Evolutionary conservation across 2,113 vertebrate species (phyloP), one percentile per base, ranked within the genome.

Genomic region (Megalops atlanticus): DNA sequence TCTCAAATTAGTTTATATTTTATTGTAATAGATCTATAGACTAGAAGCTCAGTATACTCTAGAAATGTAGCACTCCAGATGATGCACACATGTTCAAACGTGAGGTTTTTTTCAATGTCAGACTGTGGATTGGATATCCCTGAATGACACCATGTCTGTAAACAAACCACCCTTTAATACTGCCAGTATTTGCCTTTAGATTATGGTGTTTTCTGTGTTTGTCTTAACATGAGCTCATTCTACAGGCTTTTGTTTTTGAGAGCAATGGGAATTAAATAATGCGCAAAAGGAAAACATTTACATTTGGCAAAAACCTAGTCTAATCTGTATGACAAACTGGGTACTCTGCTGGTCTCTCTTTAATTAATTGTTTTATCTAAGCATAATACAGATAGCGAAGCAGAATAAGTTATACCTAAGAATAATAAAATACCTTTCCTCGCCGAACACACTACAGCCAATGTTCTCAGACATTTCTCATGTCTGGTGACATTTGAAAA

Each of bases 81-180:
- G 12, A 70, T 1, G 70, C 33, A 16, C 33, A 72, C 12, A 16
- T 35, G 35, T 18, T 16, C 10, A 16, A 36, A 72, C 27, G 12
- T 38, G 33, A 10, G 38, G 33, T 31, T n/a, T 3, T 3, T 16
- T 5, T 5, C 4, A 18, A 38, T 72, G 11, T 70, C 68, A 33
- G 31, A 33, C 27, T 31, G 3, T 31, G 33, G 68, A 70, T 11
- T 14, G 14, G 69, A 4, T 38, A 2, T 39, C 38, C 35, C 71
- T 40, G 71, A 73, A 16, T 38, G 21, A 73, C 16, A 73, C 24
- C 8, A 24, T 21, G 38, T 6, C 35, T 73, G 71, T 38, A 73
- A 39, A 40, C 71, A 72, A 72, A 36, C 35, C 36, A 72, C 14
- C n/a, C n/a, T 11, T 21, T 73, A 73, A 73, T 38, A 73, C 71